These are phyloP conservation scores for Dynastes maya DNA, from an alignment of 2,888 invertebrate genomes.

Conservation along the genomic window DNA sequence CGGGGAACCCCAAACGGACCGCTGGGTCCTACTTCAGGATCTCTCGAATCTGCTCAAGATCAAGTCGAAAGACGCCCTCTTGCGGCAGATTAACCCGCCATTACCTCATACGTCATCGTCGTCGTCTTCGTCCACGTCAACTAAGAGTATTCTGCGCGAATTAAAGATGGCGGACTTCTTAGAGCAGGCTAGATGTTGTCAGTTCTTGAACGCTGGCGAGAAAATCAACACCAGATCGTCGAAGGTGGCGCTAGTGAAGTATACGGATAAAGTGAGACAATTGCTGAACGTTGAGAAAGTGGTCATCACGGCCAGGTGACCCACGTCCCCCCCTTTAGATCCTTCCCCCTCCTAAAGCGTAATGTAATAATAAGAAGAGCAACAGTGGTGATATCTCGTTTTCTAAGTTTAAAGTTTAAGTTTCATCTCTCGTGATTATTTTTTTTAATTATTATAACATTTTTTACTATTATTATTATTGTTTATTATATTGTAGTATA, in stretches of 20 bases:
- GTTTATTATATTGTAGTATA: constrained; percentile 32
- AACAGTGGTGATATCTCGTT: constrained; percentile 53
- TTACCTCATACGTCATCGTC: constrained; percentile 66
- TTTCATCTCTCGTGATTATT: constrained; percentile 52
- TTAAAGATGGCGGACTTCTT: constrained; percentile 86
- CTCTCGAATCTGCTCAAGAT: constrained; percentile 84
- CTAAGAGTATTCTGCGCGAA: constrained; percentile 74
- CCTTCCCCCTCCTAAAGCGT: constrained; percentile 4
- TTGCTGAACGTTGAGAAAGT: constrained; percentile 87
- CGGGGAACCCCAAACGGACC: constrained; percentile 77
- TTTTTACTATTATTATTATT: constrained; percentile 39
- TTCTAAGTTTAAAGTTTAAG: constrained; percentile 28
- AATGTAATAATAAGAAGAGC: constrained; percentile 26
- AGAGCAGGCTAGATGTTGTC: constrained; percentile 86
- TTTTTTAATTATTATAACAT: constrained; percentile 50
- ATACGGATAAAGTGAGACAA: constrained; percentile 87
- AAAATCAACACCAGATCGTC: constrained; percentile 86
- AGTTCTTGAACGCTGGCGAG: constrained; percentile 84
- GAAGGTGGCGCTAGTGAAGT: constrained; percentile 86
- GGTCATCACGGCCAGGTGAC: constrained; percentile 76
- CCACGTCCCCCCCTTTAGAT: constrained; percentile 53
- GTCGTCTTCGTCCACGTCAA: constrained; percentile 38
- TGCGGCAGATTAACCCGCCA: constrained; percentile 81
- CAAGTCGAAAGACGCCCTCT: constrained; percentile 85
- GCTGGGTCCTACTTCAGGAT: constrained; percentile 88